Conservation (phyloP, 2,113 vertebrate species). For the Poeciliopsis prolifica region DNA sequence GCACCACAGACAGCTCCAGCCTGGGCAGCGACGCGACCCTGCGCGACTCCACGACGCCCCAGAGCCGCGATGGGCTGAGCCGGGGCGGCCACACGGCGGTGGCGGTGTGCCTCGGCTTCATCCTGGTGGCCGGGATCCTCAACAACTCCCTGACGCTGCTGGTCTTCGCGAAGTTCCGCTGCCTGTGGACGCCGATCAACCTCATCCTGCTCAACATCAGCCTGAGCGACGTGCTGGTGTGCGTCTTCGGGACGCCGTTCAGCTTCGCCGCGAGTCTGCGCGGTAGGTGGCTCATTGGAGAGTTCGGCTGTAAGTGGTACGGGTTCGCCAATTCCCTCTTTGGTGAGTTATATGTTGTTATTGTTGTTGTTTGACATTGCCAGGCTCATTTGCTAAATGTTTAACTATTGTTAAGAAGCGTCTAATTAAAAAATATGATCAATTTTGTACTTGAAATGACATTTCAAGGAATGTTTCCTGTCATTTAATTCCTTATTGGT, state of each 20-base stretch:
- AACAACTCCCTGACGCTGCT: conserved; percentile 71
- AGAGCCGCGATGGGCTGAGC: conserved; percentile 58
- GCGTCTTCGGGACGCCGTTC: conserved; percentile 76
- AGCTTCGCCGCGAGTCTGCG: conserved; percentile 79
- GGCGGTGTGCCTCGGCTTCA: conserved; percentile 75
- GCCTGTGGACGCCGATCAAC: conserved; percentile 78
- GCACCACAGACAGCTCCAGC: conserved; percentile 64
- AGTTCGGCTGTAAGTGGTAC: conserved; percentile 77
- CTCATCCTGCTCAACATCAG: conserved; percentile 81
- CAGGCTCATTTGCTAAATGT: background rate
- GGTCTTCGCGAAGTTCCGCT: conserved; percentile 69
- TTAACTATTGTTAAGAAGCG: background rate
- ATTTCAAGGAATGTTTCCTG: too few relatives aligned
- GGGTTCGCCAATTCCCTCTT: conserved; percentile 82
- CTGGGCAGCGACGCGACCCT: conserved; percentile 37
- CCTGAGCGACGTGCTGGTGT: conserved; percentile 78
- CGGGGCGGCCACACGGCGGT: conserved; percentile 71
- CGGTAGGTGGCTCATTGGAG: conserved; percentile 76
- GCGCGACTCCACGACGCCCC: conserved; percentile 25
- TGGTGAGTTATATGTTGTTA: conserved; percentile 63
- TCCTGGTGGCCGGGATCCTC: conserved; percentile 71
- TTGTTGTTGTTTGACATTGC: background rate
- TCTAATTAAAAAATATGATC: background rate
- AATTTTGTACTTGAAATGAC: background rate
- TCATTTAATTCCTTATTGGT: too few relatives aligned